phyloP scores from a whole-genome alignment of 2,797 vertebrate species.

The Psittacula derbiana region DNA sequence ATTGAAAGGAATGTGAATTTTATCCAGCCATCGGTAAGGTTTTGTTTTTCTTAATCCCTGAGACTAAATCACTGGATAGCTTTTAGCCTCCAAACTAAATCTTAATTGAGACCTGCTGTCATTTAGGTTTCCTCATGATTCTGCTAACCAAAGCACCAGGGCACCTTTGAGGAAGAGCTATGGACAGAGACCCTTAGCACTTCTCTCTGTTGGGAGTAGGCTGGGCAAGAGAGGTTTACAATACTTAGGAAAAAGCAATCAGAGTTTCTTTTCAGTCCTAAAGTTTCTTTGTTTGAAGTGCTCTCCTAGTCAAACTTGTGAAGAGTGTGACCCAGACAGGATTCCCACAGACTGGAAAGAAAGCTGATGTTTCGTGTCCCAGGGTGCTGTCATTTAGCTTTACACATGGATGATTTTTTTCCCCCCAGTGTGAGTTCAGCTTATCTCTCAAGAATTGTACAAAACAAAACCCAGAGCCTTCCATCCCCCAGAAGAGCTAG shows the following conservation, averaged over 20 bases:
- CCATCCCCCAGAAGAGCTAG: background rate
- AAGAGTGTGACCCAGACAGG: background rate
- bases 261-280: background rate
- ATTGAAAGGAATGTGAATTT: slow-evolving; percentile 74
- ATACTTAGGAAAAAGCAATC: background rate
- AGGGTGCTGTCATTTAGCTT: background rate
- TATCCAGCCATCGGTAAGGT: slow-evolving; percentile 44
- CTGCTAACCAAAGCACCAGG: background rate
- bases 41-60: slow-evolving; percentile 71
- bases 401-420: accelerated
- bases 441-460: background rate
- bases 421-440: accelerated
- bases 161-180: background rate
- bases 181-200: background rate
- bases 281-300: background rate
- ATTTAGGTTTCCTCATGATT: background rate
- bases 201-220: background rate
- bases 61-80: slow-evolving; percentile 63
- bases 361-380: background rate
- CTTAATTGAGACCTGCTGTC: slow-evolving; percentile 56
- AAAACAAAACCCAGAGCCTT: background rate
- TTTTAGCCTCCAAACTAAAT: slow-evolving; percentile 62
- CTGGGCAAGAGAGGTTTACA: background rate
- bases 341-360: background rate
- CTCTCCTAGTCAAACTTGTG: background rate